A percentile compares a stretch with the other conserved stretches of the same genome.
These are phyloP conservation scores for Drosophila orena DNA, from an alignment of 1,140 invertebrate species.

Conservation along the genomic window DNA sequence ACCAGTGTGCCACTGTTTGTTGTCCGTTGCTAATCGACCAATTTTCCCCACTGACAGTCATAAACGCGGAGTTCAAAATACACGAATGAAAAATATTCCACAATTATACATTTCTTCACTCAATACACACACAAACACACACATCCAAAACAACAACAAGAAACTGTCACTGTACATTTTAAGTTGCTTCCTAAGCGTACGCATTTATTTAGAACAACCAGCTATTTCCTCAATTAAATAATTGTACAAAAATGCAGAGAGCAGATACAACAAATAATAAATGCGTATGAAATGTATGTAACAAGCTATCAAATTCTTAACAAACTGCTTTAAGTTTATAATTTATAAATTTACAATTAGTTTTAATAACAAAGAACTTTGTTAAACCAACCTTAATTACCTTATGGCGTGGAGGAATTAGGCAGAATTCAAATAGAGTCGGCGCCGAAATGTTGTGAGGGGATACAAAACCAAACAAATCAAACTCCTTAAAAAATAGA, in stretches of 20 bases:
- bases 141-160: conserved; percentile 11
- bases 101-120: conserved; percentile 23
- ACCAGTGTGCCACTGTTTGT: conserved; percentile 27
- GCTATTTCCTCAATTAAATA: conserved; percentile 3
- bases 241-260: conserved; percentile 1
- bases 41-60: conserved; percentile 22
- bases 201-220: conserved; percentile 39
- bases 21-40: conserved; percentile 17
- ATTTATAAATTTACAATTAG: conserved; percentile 75
- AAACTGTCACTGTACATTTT: conserved; percentile 36
- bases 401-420: conserved; percentile 17
- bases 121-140: conserved; percentile 14
- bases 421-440: conserved; percentile 15
- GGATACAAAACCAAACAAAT: conserved; percentile 23
- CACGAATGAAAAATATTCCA: conserved; percentile 28
- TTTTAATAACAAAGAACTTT: conserved; percentile 58
- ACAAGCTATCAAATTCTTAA: conserved; percentile 43
- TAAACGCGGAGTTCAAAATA: conserved; percentile 23
- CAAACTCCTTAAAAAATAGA: conserved; percentile 19
- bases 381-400: conserved; percentile 52
- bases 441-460: conserved; percentile 37
- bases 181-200: conserved; percentile 50
- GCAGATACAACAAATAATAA: conserved; percentile 40
- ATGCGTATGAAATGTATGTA: conserved; percentile 52
- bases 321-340: conserved; percentile 76